Evolutionary conservation across 1,140 invertebrate species (phyloP), one percentile per base, ranked within the genome.

Genomic region (Lordiphosa collinella): DNA sequence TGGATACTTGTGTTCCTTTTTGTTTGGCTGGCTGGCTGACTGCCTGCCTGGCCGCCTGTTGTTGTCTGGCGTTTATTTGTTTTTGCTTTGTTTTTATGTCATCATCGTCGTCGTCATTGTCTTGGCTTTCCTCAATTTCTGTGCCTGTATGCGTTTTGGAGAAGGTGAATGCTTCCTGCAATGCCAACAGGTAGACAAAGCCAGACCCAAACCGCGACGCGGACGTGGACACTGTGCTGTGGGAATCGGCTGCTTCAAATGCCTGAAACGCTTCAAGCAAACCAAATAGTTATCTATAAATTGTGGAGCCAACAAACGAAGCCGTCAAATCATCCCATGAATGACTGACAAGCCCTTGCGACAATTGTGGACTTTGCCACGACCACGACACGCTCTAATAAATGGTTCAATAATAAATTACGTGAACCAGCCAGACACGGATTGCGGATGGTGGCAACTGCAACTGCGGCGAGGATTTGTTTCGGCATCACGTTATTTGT

Each of bases 341-440:
- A 61, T 70, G 71, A 74, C 70, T 74, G 63, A 76, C 68, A 68
- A 79, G 57, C 63, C 63, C 68, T 64, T 56, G 69, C 64, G 68
- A 74, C 74, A 79, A 74, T 79, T 79, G 58, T 74, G 51, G 54
- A 51, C 61, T 67, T 67, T 48, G 56, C 41, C 46, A 40, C 60
- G 54, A 52, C 50, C 53, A 43, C 51, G 70, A 78, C 73, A 78
- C 76, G 71, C 65, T 82, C 65, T 70, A 79, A 82, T 79, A 82
- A 80, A 80, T 82, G 76, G 76, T 75, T 82, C 76, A 70, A 82
- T 80, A 75, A 80, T 80, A 80, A 80, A 80, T 80, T 75, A 70
- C 57, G 50, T 49, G 41, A 14, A 36, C 50, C 43, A 50, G 49
- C 46, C 16, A 64, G 40, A 25, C 11, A 44, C 22, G 9, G 41